Percentiles rank a stretch among this genome's conserved stretches.
These are phyloP conservation scores for Tragulus kanchil DNA, from an alignment of 2,113 vertebrate genomes.

Conservation along the genomic window DNA sequence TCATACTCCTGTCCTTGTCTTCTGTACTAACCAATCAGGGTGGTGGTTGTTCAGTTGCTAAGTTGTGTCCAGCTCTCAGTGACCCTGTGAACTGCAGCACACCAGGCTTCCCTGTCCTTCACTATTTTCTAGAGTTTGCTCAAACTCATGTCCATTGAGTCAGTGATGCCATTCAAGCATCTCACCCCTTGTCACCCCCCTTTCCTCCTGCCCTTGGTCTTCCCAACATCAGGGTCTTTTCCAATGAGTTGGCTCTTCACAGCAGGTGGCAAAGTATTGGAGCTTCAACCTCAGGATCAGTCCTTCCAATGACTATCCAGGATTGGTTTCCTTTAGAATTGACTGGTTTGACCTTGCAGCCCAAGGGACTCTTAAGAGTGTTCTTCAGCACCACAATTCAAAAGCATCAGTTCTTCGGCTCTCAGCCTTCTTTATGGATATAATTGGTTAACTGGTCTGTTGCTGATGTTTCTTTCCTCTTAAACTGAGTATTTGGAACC, in stretches of 20 bases:
- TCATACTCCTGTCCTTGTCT: not conserved
- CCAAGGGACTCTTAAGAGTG: not conserved
- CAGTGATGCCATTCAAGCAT: not conserved
- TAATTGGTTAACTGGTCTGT: not conserved
- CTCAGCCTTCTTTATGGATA: not conserved
- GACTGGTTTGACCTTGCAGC: not conserved
- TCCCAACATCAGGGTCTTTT: not conserved
- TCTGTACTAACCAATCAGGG: not conserved
- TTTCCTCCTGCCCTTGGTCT: not conserved
- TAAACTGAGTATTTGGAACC: not conserved
- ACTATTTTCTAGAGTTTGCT: not conserved
- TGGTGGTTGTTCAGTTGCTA: not conserved
- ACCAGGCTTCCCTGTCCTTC: not conserved
- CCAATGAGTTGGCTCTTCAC: not conserved
- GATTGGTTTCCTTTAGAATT: not conserved
- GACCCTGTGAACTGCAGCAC: not conserved
- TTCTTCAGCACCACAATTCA: not conserved
- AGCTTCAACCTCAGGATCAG: not conserved
- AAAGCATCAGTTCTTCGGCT: not conserved
- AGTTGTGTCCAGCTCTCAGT: not conserved
- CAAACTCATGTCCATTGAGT: not conserved
- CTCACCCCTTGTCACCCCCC: not conserved
- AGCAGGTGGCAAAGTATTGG: not conserved
- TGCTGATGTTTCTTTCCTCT: not conserved
- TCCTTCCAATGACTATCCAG: not conserved